A percentile compares a stretch with the other conserved stretches of the same genome.
Evolutionary conservation across 2,113 vertebrate genomes (phyloP).

Genomic region (Garra rufa): DNA sequence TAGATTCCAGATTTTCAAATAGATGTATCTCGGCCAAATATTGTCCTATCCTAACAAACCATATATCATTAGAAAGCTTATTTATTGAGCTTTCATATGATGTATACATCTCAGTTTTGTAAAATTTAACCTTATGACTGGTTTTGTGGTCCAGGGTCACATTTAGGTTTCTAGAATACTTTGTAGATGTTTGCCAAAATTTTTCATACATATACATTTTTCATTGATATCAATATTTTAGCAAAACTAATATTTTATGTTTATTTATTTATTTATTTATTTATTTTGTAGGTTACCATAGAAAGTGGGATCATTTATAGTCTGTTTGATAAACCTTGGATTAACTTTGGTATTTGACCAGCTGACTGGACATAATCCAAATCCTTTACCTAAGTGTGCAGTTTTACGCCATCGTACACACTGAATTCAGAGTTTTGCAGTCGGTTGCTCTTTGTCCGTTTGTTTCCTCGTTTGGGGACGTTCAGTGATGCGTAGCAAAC

Average conservation of each 20-base stretch:
- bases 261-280: background rate
- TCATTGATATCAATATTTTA: background rate
- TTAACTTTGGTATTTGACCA: background rate
- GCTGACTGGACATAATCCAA: background rate
- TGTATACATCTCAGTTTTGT: too few relatives aligned
- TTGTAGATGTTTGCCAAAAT: too few relatives aligned
- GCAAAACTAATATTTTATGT: background rate
- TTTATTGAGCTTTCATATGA: too few relatives aligned
- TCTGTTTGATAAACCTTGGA: background rate
- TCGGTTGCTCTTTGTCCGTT: background rate
- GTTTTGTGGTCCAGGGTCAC: too few relatives aligned
- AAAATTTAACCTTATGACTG: too few relatives aligned
- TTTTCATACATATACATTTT: too few relatives aligned
- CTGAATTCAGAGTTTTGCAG: slow-evolving; percentile 18
- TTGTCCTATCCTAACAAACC: too few relatives aligned
- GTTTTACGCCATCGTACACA: slow-evolving; percentile 15
- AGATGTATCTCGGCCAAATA: too few relatives aligned
- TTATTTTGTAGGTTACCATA: background rate
- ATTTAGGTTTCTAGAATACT: too few relatives aligned
- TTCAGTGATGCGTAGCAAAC: slow-evolving; percentile 45
- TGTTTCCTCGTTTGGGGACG: slow-evolving; percentile 11
- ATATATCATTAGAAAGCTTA: too few relatives aligned
- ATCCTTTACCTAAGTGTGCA: background rate
- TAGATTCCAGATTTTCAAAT: too few relatives aligned
- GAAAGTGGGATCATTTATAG: background rate